Percentiles rank a stretch among this genome's conserved stretches.
Evolutionary conservation across 2,113 vertebrate genomes (phyloP).

Genomic region (Stercorarius parasiticus): DNA sequence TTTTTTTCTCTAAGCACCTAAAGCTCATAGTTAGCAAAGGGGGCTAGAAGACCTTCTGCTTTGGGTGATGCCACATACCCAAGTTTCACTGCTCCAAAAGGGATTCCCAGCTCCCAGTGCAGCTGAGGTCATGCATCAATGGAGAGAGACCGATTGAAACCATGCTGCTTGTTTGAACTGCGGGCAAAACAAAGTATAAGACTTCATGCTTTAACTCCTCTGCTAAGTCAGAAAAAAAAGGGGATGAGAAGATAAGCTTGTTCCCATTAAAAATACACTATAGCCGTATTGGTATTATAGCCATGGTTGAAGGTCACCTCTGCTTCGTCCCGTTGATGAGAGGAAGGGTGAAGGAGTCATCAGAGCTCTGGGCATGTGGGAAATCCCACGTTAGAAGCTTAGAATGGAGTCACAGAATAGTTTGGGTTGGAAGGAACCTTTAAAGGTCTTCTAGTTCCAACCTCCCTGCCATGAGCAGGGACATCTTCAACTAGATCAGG

Average conservation of each 20-base stretch:
- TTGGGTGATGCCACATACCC: accelerated
- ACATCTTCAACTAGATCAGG: not conserved
- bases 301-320: not conserved
- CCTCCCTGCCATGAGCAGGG: not conserved
- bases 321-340: not conserved
- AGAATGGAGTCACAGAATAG: not conserved
- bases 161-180: not conserved
- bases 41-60: not conserved
- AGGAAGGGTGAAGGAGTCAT: not conserved
- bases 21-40: not conserved
- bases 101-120: not conserved
- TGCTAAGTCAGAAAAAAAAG: not conserved
- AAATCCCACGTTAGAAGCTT: not conserved
- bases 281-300: not conserved
- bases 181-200: not conserved
- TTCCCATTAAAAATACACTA: not conserved
- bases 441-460: not conserved
- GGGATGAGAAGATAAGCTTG: not conserved
- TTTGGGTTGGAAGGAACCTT: not conserved
- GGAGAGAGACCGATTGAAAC: not conserved
- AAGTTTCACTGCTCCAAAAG: not conserved
- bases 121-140: not conserved
- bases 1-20: not conserved
- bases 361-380: not conserved
- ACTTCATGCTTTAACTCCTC: not conserved